Evolutionary conservation across 2,113 vertebrate species (phyloP).

Genomic region (Pluvialis apricaria): DNA sequence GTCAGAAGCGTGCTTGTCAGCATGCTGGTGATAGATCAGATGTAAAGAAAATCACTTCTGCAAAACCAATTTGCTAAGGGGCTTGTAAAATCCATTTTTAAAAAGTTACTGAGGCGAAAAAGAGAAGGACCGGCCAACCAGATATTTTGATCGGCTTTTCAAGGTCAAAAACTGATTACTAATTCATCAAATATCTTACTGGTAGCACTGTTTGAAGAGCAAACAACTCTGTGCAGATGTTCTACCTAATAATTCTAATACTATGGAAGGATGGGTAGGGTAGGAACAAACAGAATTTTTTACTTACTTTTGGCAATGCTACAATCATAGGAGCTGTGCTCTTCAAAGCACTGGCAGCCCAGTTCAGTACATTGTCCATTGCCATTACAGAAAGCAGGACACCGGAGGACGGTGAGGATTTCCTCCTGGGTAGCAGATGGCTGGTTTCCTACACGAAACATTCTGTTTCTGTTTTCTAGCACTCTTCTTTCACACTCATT

Average conservation of each 20-base stretch:
- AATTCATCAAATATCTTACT: constrained; percentile 72
- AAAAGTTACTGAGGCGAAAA: constrained; percentile 68
- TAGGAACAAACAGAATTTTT: constrained; percentile 59
- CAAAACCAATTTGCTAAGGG: constrained; percentile 74
- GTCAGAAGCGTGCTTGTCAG: constrained; percentile 50
- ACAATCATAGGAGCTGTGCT: constrained; percentile 77
- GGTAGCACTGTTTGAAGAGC: constrained; percentile 60
- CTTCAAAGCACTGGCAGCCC: constrained; percentile 75
- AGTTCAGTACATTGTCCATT: constrained; percentile 72
- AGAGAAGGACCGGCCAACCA: constrained; percentile 57
- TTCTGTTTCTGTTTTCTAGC: constrained; percentile 62
- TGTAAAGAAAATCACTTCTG: constrained; percentile 66
- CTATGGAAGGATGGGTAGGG: constrained; percentile 11
- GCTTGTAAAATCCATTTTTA: constrained; percentile 73
- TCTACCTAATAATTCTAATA: constrained; percentile 52
- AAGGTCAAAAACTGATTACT: constrained; percentile 72
- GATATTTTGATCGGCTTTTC: constrained; percentile 68
- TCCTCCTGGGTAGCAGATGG: neutral
- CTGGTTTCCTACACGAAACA: neutral
- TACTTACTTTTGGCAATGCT: constrained; percentile 73
- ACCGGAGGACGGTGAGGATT: constrained; percentile 68
- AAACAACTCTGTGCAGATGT: constrained; percentile 61
- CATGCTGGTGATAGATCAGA: constrained; percentile 64
- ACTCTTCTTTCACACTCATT: constrained; percentile 81
- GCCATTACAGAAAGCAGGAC: constrained; percentile 76